Evolutionary conservation across 2,888 invertebrate species (phyloP).

Genomic region (Sarcophaga rosellei): DNA sequence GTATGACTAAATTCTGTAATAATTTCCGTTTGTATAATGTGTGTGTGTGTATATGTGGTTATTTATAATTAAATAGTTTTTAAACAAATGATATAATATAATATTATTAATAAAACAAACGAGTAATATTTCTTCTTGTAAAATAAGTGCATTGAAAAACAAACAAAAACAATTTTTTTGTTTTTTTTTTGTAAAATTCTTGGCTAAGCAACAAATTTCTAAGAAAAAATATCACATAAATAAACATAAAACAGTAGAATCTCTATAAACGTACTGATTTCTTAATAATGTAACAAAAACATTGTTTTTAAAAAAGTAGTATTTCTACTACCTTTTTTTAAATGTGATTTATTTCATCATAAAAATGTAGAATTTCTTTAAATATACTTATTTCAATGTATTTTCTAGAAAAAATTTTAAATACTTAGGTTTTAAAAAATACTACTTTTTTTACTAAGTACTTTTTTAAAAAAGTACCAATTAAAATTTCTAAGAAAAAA

Average conservation of each 20-base stretch:
- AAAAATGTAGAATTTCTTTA: not conserved
- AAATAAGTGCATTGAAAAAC: too few relatives aligned
- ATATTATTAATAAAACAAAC: conserved; percentile 10
- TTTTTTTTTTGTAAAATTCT: not conserved
- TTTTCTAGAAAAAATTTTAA: too few relatives aligned
- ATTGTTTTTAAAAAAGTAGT: not conserved
- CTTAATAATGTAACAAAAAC: not conserved
- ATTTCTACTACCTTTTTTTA: too few relatives aligned
- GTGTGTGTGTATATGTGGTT: not conserved
- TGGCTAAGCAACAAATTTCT: not conserved
- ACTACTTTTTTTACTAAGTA: too few relatives aligned
- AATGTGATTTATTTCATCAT: too few relatives aligned
- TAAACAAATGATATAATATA: conserved; percentile 45
- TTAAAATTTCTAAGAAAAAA: not conserved
- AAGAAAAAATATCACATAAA: not conserved
- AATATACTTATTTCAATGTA: too few relatives aligned
- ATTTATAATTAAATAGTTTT: not conserved
- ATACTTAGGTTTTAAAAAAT: too few relatives aligned
- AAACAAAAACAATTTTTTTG: too few relatives aligned
- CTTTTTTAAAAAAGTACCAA: too few relatives aligned
- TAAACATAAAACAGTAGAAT: not conserved
- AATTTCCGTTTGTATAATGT: conserved; percentile 50
- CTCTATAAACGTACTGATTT: not conserved
- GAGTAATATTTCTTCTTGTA: too few relatives aligned
- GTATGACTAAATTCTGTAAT: conserved; percentile 37